Evolutionary conservation across 2,888 invertebrate genomes (phyloP).

Genomic region (Branchellion lobata): DNA sequence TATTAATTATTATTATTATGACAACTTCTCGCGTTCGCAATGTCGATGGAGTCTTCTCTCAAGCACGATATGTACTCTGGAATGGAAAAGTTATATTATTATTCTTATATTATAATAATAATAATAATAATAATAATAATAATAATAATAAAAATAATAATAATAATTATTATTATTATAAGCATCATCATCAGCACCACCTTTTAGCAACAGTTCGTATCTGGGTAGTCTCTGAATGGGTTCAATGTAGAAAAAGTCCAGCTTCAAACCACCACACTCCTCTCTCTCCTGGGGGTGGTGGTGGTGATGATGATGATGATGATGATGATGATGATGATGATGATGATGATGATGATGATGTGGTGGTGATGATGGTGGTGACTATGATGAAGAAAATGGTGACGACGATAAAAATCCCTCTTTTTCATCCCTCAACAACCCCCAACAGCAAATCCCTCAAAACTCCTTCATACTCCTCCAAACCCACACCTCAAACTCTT

Average conservation of each 20-base stretch:
- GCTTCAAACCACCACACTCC: conserved; percentile 29
- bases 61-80: conserved; percentile 35
- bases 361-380: conserved; percentile 7
- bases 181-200: background rate
- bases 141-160: no score
- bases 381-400: background rate
- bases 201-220: conserved; percentile 36
- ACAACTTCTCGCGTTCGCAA: conserved; percentile 1
- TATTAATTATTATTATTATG: background rate
- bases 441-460: no score
- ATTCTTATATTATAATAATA: no score
- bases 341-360: conserved; percentile 22
- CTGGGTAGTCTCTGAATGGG: conserved; percentile 34
- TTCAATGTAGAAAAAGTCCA: conserved; percentile 37
- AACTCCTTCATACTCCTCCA: no score
- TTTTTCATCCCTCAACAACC: background rate
- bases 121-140: no score
- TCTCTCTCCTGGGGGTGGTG: background rate
- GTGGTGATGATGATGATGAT: background rate
- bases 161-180: no score
- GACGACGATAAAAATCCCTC: conserved; percentile 4
- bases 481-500: no score
- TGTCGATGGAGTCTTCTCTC: conserved; percentile 33
- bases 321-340: conserved; percentile 2
- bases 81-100: no score